These are phyloP conservation scores for Malacoctenus gilli DNA, from an alignment of 2,797 vertebrate genomes.

Conservation along the genomic window DNA sequence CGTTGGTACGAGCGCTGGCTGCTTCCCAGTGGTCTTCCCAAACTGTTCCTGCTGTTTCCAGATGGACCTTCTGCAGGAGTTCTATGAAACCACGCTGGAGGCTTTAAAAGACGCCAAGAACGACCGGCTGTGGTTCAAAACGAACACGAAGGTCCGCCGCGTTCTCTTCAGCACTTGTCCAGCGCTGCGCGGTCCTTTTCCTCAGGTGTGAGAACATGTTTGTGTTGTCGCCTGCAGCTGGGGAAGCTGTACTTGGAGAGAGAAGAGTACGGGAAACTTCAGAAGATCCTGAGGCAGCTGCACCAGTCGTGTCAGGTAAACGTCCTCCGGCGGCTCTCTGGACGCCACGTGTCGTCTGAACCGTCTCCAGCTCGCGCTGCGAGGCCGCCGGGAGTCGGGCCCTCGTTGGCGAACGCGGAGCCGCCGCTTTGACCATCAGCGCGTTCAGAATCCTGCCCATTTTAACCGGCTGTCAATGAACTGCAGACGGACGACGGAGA, in stretches of 20 bases:
- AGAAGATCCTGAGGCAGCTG: slow-evolving; percentile 97
- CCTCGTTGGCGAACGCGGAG: too few relatives aligned
- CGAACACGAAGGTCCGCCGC: slow-evolving; percentile 97
- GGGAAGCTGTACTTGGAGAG: slow-evolving; percentile 98
- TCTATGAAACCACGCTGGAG: slow-evolving; percentile 98
- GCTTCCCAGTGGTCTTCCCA: too few relatives aligned
- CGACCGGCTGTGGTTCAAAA: slow-evolving; percentile 98
- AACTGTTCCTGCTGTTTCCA: slow-evolving; percentile 64
- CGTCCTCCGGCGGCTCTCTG: too few relatives aligned
- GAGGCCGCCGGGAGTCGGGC: too few relatives aligned
- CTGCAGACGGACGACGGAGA: slow-evolving; percentile 96
- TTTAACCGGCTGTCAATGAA: too few relatives aligned
- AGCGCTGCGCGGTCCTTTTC: too few relatives aligned
- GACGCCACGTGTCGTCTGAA: too few relatives aligned
- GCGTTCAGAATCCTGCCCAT: too few relatives aligned
- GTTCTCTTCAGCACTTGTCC: too few relatives aligned
- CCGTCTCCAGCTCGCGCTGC: too few relatives aligned
- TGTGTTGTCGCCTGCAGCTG: slow-evolving; percentile 81
- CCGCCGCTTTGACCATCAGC: too few relatives aligned
- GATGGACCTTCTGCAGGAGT: slow-evolving; percentile 99
- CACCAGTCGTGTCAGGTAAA: slow-evolving; percentile 98
- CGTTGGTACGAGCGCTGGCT: too few relatives aligned
- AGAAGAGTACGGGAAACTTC: slow-evolving; percentile 97
- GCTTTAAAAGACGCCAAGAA: slow-evolving; percentile 98
- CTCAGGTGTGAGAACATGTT: neutral